These are phyloP conservation scores for Drosophila yooni DNA, from an alignment of 2,888 invertebrate genomes.

Conservation along the genomic window DNA sequence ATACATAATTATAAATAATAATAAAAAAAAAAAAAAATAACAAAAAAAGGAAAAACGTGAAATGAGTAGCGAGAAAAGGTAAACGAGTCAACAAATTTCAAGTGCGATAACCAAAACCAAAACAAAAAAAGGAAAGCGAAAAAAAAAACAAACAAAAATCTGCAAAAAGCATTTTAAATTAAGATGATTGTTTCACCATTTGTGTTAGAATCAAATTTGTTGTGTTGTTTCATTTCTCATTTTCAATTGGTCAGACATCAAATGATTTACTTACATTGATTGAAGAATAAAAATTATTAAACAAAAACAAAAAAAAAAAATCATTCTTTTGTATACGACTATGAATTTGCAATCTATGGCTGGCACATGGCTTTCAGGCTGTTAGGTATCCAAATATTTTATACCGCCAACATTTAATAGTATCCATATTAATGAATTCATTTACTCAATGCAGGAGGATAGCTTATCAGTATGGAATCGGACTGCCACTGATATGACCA, in stretches of 20 bases:
- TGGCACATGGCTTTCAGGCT: constrained; percentile 45
- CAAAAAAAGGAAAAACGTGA: constrained; percentile 49
- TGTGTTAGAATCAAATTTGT: constrained; percentile 58
- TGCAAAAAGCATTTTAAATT: constrained; percentile 48
- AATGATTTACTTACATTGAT: constrained; percentile 80
- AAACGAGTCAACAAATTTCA: constrained; percentile 51
- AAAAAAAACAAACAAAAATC: constrained; percentile 18
- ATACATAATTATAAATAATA: constrained; percentile 54
- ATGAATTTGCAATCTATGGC: background rate
- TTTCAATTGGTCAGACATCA: constrained; percentile 74
- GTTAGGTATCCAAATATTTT: constrained; percentile 1
- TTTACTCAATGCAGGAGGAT: constrained; percentile 90
- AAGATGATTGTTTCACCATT: constrained; percentile 69
- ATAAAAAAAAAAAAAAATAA: constrained; percentile 40
- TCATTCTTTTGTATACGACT: background rate
- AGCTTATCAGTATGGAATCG: constrained; percentile 98
- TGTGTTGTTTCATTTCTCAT: constrained; percentile 51
- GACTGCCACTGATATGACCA: constrained; percentile 94
- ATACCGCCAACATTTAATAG: background rate
- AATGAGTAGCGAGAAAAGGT: constrained; percentile 34
- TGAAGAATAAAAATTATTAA: constrained; percentile 81
- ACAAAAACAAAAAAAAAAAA: constrained; percentile 50
- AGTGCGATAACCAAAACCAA: constrained; percentile 53
- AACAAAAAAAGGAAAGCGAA: constrained; percentile 28
- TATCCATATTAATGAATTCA: background rate